Conservation (phyloP, 2,797 vertebrate species). For the Apogon hyalosoma region DNA sequence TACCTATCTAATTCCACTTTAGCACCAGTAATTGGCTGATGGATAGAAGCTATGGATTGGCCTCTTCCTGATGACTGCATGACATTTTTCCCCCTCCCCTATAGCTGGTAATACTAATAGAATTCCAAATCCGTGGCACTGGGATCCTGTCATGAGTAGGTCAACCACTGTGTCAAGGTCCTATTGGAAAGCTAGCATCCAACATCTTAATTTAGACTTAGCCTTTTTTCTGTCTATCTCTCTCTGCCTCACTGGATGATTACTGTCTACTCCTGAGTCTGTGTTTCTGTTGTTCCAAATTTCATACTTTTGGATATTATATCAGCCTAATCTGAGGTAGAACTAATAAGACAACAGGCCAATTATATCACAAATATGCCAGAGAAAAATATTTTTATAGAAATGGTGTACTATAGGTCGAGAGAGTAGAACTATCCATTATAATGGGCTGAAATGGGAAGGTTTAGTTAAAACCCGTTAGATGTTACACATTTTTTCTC, state of each 20-base stretch:
- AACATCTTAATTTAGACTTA: constrained; percentile 99
- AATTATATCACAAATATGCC: too few species aligned
- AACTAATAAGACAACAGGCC: too few species aligned
- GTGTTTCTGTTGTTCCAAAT: constrained; percentile 27
- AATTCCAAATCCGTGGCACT: constrained; percentile 98
- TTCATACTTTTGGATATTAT: neutral
- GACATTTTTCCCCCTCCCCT: constrained; percentile 90
- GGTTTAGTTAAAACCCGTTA: too few species aligned
- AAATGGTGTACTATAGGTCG: too few species aligned
- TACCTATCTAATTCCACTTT: constrained; percentile 99
- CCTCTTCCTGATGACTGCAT: constrained; percentile 99
- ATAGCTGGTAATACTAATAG: constrained; percentile 98
- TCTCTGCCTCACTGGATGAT: constrained; percentile 55
- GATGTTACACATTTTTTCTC: too few species aligned
- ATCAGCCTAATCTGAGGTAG: too few species aligned
- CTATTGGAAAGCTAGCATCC: constrained; percentile 98
- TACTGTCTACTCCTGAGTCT: constrained; percentile 41
- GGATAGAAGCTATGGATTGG: constrained; percentile 99
- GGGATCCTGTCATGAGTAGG: constrained; percentile 98
- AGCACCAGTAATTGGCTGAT: constrained; percentile 99
- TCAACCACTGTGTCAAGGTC: constrained; percentile 99
- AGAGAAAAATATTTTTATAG: too few species aligned
- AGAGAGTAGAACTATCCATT: too few species aligned
- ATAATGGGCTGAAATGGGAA: too few species aligned
- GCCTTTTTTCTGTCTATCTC: constrained; percentile 69